Base-by-base conservation (phyloP, 2,888 invertebrate genomes). In the Chaetogeoica ovagalla region DNA sequence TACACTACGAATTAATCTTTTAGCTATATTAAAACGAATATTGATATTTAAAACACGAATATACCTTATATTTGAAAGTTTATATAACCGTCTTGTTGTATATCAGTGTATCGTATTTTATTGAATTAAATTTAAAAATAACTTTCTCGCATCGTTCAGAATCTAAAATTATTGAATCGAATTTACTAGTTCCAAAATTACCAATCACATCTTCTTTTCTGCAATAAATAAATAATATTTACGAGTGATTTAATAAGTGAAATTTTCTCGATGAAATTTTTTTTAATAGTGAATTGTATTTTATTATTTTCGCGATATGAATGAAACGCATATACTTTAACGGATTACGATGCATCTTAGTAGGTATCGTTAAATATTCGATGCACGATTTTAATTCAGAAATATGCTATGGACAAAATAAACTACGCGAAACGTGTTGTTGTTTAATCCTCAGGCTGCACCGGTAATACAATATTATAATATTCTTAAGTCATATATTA, bases 301-400 rank as follows among this genome's bases (percentile, higher is more conserved):
- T 2, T 19, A 7, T n/a, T 57, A n/a, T 43, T 48, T 48, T 15
- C n/a, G 21, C 21, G n/a, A 21, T 9, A n/a, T 9, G 21, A 59
- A 59, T 59, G 0, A 21, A 15, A 48, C 13, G 48, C 8, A 21
- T n/a, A 11, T 21, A 21, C 23, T 62, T 30, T 6, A 62, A 15
- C 15, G 13, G 2, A 30, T 30, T 62, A 15, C 30, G 30, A 30
- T 62, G 6, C 4, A 30, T 30, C 2, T 2, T 6, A 30, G 1
- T 17, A 17, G 55, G 30, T 55, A 21, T n/a, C 57, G 19, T 75
- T 66, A 23, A 57, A 66, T 66, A 75, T 75, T 65, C 75, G 57
- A 43, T 8, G 66, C 75, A 75, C 75, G 75, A 75, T 75, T 75
- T 75, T 75, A 66, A 75, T 75, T 75, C 66, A 3, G 43, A 39